Evolutionary conservation across 2,113 vertebrate genomes (phyloP).

Genomic region (Eolophus roseicapilla): DNA sequence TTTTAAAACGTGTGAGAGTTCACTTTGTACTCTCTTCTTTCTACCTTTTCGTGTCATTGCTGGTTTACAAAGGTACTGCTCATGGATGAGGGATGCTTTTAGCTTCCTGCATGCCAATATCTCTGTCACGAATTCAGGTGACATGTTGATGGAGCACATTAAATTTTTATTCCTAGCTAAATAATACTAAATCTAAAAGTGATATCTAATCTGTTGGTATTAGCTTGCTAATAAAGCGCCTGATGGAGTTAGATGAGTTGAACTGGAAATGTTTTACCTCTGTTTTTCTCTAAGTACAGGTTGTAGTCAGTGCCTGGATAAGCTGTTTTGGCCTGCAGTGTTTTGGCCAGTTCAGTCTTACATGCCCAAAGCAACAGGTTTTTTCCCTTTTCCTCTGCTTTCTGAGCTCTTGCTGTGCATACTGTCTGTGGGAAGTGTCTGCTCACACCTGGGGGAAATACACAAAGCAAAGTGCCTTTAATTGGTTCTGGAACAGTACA

Average conservation of each 20-base stretch:
- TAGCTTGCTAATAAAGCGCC: not conserved
- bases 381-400: not conserved
- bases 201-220: not conserved
- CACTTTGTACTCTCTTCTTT: not conserved
- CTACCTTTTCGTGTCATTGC: not conserved
- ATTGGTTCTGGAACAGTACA: constrained; percentile 59
- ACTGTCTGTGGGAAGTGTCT: constrained; percentile 39
- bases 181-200: not conserved
- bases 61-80: not conserved
- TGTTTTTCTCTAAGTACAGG: not conserved
- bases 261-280: not conserved
- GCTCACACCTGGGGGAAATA: constrained; percentile 58
- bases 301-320: not conserved
- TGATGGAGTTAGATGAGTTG: not conserved
- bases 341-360: not conserved
- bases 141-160: not conserved
- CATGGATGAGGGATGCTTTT: not conserved
- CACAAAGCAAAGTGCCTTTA: constrained; percentile 58
- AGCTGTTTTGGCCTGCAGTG: not conserved
- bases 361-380: not conserved
- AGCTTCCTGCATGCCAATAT: not conserved
- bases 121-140: not conserved
- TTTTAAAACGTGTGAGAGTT: not conserved
- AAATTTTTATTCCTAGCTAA: not conserved
- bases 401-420: constrained; percentile 19